Evolutionary conservation across 2,113 vertebrate species (phyloP).

Genomic region (Eolophus roseicapilla): DNA sequence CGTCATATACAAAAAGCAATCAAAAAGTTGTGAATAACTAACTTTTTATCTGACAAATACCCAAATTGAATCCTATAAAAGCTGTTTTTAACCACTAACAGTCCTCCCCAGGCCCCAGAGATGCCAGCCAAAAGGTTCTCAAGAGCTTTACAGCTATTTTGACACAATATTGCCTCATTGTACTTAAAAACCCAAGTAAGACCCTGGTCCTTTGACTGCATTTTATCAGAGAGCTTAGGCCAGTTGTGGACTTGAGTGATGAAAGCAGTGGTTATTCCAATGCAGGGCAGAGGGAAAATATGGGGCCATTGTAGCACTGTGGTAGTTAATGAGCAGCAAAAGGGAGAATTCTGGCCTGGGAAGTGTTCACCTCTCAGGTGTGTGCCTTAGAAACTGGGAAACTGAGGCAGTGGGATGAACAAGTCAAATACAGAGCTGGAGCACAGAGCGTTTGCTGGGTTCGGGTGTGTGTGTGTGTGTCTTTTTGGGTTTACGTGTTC

Average conservation of each 20-base stretch:
- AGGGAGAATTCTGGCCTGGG: not conserved
- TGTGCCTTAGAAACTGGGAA: not conserved
- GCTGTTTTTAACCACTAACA: not conserved
- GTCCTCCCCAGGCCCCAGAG: fast-evolving
- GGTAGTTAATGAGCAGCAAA: not conserved
- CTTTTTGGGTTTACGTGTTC: not conserved
- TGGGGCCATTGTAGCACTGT: no score
- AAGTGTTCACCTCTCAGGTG: not conserved
- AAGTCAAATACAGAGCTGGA: not conserved
- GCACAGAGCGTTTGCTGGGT: not conserved
- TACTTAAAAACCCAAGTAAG: not conserved
- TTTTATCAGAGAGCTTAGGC: not conserved
- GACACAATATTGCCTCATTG: not conserved
- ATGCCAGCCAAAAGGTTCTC: not conserved
- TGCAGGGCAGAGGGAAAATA: not conserved
- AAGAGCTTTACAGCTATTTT: conserved; percentile 31
- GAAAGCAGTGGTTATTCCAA: not conserved
- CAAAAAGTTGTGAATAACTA: not conserved
- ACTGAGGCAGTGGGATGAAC: no score
- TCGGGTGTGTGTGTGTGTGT: not conserved
- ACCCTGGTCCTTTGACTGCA: not conserved
- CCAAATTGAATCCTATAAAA: not conserved
- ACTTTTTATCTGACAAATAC: not conserved
- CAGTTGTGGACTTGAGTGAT: not conserved
- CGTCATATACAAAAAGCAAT: not conserved